These are phyloP conservation scores for Drosophila borborema DNA, from an alignment of 2,888 invertebrate genomes.

Conservation along the genomic window DNA sequence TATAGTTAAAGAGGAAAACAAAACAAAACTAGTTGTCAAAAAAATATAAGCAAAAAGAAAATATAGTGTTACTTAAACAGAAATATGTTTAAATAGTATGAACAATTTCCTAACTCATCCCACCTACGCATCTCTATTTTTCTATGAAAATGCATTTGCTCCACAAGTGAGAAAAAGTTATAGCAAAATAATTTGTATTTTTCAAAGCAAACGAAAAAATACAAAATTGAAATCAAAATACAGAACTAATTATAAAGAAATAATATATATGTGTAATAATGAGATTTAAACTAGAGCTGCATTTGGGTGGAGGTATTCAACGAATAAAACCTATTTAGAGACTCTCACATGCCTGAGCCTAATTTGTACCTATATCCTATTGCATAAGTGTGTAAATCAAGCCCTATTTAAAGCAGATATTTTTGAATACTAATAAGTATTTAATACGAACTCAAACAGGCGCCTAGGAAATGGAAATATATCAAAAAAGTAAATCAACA, in stretches of 20 bases:
- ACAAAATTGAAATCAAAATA: slow-evolving; percentile 52
- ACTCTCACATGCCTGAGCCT: slow-evolving; percentile 80
- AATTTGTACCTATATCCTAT: slow-evolving; percentile 83
- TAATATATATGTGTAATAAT: slow-evolving; percentile 25
- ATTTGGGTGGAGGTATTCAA: slow-evolving; percentile 52
- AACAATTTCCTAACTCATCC: slow-evolving; percentile 84
- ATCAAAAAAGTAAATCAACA: slow-evolving; percentile 53
- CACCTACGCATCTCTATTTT: slow-evolving; percentile 85
- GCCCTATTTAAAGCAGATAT: slow-evolving; percentile 66
- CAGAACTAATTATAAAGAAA: slow-evolving; percentile 40
- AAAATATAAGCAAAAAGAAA: slow-evolving; percentile 20
- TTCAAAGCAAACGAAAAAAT: slow-evolving; percentile 52
- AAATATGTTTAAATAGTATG: slow-evolving; percentile 56
- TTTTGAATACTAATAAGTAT: slow-evolving; percentile 70
- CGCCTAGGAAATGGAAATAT: slow-evolving; percentile 65
- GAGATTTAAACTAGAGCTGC: slow-evolving; percentile 56
- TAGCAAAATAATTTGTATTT: slow-evolving; percentile 50
- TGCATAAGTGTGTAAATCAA: slow-evolving; percentile 75
- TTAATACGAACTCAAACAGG: slow-evolving; percentile 65
- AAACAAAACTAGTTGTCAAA: slow-evolving; percentile 48
- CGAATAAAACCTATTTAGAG: slow-evolving; percentile 63
- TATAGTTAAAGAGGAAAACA: slow-evolving; percentile 13
- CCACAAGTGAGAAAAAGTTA: slow-evolving; percentile 59
- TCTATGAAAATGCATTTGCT: slow-evolving; percentile 81
- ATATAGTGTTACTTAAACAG: slow-evolving; percentile 56